These are phyloP conservation scores for Megathymus violae DNA, from an alignment of 1,140 invertebrate species.

Conservation along the genomic window DNA sequence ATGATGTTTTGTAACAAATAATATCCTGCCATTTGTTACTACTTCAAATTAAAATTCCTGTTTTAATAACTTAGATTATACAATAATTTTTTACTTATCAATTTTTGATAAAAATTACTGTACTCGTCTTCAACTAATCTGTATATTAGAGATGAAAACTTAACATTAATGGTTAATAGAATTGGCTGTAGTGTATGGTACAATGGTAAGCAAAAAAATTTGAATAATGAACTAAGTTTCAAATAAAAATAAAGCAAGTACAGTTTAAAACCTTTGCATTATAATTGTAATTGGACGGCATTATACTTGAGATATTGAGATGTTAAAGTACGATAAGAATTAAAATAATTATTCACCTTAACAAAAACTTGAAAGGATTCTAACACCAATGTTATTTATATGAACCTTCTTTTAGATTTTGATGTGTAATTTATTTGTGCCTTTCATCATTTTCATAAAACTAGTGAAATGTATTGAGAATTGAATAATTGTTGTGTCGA, in stretches of 20 bases:
- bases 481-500: constrained; percentile 18
- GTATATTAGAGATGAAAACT: too few relatives aligned
- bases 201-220: background rate
- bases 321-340: background rate
- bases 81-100: background rate
- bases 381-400: constrained; percentile 17
- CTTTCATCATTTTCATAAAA: constrained; percentile 12
- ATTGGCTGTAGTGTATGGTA: background rate
- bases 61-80: background rate
- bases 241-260: background rate
- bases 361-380: constrained; percentile 1
- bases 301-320: background rate
- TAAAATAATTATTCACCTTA: background rate
- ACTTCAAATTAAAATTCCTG: too few relatives aligned
- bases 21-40: background rate
- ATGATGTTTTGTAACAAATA: constrained; percentile 6
- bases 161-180: background rate
- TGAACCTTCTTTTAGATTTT: constrained; percentile 12
- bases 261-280: background rate
- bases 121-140: too few relatives aligned
- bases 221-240: background rate
- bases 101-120: too few relatives aligned
- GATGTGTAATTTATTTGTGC: constrained; percentile 24
- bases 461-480: constrained; percentile 13
- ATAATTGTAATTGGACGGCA: too few relatives aligned